Base-by-base conservation (phyloP, 2,113 vertebrate species). In the Mustelus asterias region DNA sequence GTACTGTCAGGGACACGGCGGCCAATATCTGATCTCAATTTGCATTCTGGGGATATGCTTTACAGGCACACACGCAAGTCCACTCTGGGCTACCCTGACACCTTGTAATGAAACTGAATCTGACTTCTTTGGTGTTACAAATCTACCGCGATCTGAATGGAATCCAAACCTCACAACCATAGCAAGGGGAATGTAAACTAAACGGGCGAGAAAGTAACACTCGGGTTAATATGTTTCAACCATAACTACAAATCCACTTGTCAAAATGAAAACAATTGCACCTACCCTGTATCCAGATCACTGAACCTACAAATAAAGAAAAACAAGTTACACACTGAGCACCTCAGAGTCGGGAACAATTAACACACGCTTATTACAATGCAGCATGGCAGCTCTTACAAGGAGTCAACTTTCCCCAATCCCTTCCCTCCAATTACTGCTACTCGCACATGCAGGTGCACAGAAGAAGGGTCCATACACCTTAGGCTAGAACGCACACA, bases 241-340 rank as follows among this genome's bases (percentile, higher is more conserved):
- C 24, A 26, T 26, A 72, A 67, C 33, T 69, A 67, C n/a, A 41
- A 92, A 69, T 41, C 65, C 67, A 48, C 37, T 67, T 72, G 93
- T 48, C 37, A 48, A 70, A 72, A 29, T 29, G 37, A 44, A 67
- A 67, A 24, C 85, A 89, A 58, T 89, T 70, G 93, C 18, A 95
- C 93, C 93, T 89, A 95, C 41, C 93, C 93, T 72, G 93, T 70
- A 95, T 95, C 93, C 67, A 72, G 37, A 70, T n/a, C 63, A 69
- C 18, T 67, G 60, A 24, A 63, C 65, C 93, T 72, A 70, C 93
- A 95, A 95, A 72, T 44, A 69, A 94, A 94, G 65, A 94, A 44
- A 94, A 18, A 94, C 63, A 94, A 9, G 63, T 94, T 94, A 67
- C 92, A 48, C 65, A 94, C 37, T 72, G 22, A 26, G 70, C 0